phyloP scores from a whole-genome alignment of 2,888 invertebrate species.

The Habrosyne pyritoides region DNA sequence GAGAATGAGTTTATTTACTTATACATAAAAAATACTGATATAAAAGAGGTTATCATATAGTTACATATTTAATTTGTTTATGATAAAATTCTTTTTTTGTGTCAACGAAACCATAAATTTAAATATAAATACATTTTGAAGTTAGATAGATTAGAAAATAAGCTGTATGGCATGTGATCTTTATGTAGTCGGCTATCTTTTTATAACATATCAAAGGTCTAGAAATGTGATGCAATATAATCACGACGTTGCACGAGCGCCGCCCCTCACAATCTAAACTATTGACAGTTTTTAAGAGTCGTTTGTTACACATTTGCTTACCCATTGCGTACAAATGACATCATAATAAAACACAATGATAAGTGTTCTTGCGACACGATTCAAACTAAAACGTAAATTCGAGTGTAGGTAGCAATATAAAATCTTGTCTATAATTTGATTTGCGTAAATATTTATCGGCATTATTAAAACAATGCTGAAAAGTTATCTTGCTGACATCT shows the following conservation, averaged over 20 bases:
- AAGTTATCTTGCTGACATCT: neutral
- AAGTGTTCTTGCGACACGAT: neutral
- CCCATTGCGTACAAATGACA: neutral
- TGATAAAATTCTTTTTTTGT: no score
- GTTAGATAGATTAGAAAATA: neutral
- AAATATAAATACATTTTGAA: neutral
- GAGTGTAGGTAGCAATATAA: no score
- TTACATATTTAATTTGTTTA: slow-evolving; percentile 25
- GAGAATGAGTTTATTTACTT: slow-evolving; percentile 43
- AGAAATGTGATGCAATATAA: slow-evolving; percentile 5
- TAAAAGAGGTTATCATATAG: slow-evolving; percentile 29
- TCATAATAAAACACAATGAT: neutral
- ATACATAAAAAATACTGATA: slow-evolving; percentile 33
- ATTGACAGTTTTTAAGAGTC: neutral
- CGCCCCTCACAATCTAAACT: neutral
- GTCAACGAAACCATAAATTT: neutral
- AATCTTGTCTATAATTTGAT: no score
- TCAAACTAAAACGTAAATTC: neutral
- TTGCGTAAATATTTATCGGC: neutral
- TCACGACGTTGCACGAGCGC: slow-evolving; percentile 11
- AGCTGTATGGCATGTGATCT: neutral
- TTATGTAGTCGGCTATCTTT: neutral
- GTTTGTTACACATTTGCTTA: neutral
- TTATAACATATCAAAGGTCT: slow-evolving; percentile 6
- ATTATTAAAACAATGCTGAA: neutral